Base-by-base conservation (phyloP, 2,888 invertebrate species). In the Caenorhabditis doughertyi region DNA sequence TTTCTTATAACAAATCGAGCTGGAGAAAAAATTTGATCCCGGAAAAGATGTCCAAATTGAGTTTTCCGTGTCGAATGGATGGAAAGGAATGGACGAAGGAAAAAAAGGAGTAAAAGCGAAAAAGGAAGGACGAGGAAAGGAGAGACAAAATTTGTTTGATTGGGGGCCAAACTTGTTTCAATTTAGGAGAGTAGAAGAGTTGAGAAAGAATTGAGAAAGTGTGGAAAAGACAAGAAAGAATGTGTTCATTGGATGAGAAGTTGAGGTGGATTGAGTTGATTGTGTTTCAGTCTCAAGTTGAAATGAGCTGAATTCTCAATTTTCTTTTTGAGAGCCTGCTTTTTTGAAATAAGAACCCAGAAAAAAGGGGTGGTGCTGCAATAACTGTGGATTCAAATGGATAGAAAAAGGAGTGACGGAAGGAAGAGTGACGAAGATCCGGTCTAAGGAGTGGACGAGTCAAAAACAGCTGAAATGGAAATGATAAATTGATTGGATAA, bases 111-210 rank as follows among this genome's bases (percentile, higher is more conserved):
- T 53, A 42, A 35, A 49, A 58, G 58, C 32, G 29, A 60, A 56
- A 44, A 16, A 47, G 21, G 16, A n/a, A 58, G 42, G 44, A 53
- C 25, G 25, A 32, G 29, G 21, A 13, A 18, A 39, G 27, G 39
- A 21, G 39, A 42, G 44, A 27, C 29, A 53, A 64, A 65, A 76
- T 76, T 76, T 67, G 74, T 65, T 67, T 76, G 74, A 76, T 76
- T 76, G 74, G 74, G 51, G 27, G 60, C 60, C 65, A 67, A 74
- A 74, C 74, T 74, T 74, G 74, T 74, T 74, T 74, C 65, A 56
- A 42, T 23, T 23, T 13, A 25, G n/a, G n/a, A n/a, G 21, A 25
- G 47, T 74, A 56, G 56, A 56, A 56, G 16, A 55, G 68, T 68
- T 39, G 42, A 55, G 21, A 35, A 39, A 35, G 18, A 49, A 49